phyloP scores from a whole-genome alignment of 1,140 invertebrate species.

The Nixonia krombeini region DNA sequence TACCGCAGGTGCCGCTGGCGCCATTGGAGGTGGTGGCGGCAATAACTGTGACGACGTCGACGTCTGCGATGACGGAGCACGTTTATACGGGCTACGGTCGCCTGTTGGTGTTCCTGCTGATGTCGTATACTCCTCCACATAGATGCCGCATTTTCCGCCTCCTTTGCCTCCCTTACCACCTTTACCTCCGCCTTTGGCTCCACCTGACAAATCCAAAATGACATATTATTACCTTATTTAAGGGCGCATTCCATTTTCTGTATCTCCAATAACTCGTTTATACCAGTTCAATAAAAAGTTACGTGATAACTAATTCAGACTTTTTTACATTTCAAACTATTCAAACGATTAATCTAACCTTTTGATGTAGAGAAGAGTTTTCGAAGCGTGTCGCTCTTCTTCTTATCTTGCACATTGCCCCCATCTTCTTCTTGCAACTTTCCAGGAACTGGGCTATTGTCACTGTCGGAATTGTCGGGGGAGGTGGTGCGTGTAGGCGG shows the following conservation, averaged over 20 bases:
- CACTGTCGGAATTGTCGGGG: slow-evolving; percentile 66
- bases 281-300: too few species aligned
- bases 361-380: slow-evolving; percentile 76
- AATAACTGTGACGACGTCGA: slow-evolving; percentile 37
- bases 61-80: slow-evolving; percentile 58
- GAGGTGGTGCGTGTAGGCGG: slow-evolving; percentile 59
- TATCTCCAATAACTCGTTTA: too few species aligned
- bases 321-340: too few species aligned
- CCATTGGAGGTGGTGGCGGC: slow-evolving; percentile 36
- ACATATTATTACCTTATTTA: slow-evolving; percentile 68
- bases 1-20: not conserved
- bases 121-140: slow-evolving; percentile 64
- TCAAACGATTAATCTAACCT: slow-evolving; percentile 45
- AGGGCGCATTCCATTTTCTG: too few species aligned
- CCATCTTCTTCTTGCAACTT: slow-evolving; percentile 74
- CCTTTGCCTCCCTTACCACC: slow-evolving; percentile 76
- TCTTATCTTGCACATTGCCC: slow-evolving; percentile 77
- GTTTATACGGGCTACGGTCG: slow-evolving; percentile 67
- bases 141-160: slow-evolving; percentile 73
- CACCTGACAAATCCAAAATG: slow-evolving; percentile 52
- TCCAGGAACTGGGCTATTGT: slow-evolving; percentile 65
- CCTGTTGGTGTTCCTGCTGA: slow-evolving; percentile 63
- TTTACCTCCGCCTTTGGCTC: slow-evolving; percentile 75
- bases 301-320: too few species aligned
- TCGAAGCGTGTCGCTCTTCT: slow-evolving; percentile 79